Evolutionary conservation across 2,888 invertebrate species (phyloP).

Genomic region (Anthoptus insignis): DNA sequence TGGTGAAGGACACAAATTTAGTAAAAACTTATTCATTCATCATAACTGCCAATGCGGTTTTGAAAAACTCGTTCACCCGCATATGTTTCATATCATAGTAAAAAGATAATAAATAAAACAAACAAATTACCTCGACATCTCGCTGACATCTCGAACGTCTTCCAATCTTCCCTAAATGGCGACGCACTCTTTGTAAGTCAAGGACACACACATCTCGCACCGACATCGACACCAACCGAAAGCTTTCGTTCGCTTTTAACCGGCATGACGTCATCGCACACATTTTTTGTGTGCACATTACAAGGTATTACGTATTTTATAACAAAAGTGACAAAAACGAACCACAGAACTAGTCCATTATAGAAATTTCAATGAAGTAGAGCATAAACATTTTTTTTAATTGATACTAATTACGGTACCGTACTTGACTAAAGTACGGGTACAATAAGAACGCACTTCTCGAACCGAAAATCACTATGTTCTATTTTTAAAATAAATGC

Average conservation of each 20-base stretch:
- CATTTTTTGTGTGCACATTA: constrained; percentile 17
- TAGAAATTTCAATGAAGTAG: no score
- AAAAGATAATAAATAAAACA: constrained; percentile 48
- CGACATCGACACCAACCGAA: constrained; percentile 50
- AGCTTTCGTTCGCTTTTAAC: constrained; percentile 50
- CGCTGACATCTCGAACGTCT: constrained; percentile 66
- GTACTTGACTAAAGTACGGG: no score
- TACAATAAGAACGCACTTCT: no score
- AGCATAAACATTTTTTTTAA: background rate
- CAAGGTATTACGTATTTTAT: constrained; percentile 17
- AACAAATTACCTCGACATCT: constrained; percentile 67
- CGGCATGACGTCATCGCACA: constrained; percentile 38
- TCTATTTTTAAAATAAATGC: no score
- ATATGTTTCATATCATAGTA: no score
- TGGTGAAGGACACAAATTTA: no score
- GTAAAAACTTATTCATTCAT: no score
- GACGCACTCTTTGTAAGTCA: constrained; percentile 66
- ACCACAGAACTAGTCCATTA: background rate
- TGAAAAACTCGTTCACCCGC: no score
- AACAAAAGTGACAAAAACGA: background rate
- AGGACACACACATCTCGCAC: constrained; percentile 52
- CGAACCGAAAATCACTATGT: no score
- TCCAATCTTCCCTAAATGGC: constrained; percentile 73
- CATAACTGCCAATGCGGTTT: no score
- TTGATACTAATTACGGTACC: no score